phyloP scores from a whole-genome alignment of 2,113 vertebrate species.

The Phaethornis superciliosus region DNA sequence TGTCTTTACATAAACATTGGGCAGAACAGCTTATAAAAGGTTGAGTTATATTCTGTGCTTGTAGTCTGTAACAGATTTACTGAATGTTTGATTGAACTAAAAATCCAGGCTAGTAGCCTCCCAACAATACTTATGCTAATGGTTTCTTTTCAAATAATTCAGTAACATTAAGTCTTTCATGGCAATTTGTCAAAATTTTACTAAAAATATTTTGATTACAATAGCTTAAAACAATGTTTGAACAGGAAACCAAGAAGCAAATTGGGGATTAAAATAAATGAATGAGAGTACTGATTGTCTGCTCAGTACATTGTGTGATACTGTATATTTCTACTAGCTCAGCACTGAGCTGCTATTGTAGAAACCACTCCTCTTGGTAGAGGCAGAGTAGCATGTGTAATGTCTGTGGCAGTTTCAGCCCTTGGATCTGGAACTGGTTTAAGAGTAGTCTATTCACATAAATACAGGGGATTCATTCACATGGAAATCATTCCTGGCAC shows the following conservation, averaged over 20 bases:
- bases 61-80: not conserved
- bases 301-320: not conserved
- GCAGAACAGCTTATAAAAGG: not conserved
- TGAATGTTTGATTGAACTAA: not conserved
- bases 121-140: not conserved
- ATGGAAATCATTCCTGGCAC: conserved; percentile 58
- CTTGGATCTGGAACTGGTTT: conserved; percentile 34
- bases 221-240: not conserved
- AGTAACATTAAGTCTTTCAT: not conserved
- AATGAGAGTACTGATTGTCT: not conserved
- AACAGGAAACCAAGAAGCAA: not conserved
- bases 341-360: conserved; percentile 18
- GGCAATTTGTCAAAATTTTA: not conserved
- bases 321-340: not conserved
- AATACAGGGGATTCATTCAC: conserved; percentile 38
- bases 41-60: not conserved
- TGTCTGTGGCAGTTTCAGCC: conserved; percentile 37
- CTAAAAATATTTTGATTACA: not conserved
- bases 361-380: not conserved
- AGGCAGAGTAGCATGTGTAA: conserved; percentile 5
- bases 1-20: conserved; percentile 9
- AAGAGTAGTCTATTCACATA: conserved; percentile 52
- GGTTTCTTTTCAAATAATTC: not conserved
- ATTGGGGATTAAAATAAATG: not conserved
- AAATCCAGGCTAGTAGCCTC: not conserved